These are phyloP conservation scores for Rotaria sp. DNA, from an alignment of 2,888 invertebrate species.

Conservation along the genomic window DNA sequence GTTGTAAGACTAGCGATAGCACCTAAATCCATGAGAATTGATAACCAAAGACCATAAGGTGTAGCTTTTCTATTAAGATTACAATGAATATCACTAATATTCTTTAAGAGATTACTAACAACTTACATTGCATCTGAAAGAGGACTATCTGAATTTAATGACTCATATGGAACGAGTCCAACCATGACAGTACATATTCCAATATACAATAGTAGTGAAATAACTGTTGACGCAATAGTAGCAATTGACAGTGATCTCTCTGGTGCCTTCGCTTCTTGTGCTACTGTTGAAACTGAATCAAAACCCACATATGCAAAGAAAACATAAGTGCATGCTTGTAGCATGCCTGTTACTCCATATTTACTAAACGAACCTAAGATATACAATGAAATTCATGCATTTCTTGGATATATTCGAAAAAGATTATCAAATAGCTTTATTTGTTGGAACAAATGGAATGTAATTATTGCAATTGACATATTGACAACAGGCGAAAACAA, in stretches of 20 bases:
- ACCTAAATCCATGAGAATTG: not conserved
- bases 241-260: slow-evolving; percentile 13
- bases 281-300: slow-evolving; percentile 35
- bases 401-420: not conserved
- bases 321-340: not conserved
- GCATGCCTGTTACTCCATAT: slow-evolving; percentile 13
- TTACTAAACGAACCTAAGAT: not conserved
- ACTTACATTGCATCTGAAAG: not conserved
- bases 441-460: not conserved
- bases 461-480: not conserved
- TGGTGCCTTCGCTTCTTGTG: slow-evolving; percentile 31
- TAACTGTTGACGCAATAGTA: slow-evolving; percentile 10
- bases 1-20: slow-evolving; percentile 12
- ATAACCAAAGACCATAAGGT: not conserved
- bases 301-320: slow-evolving; percentile 39
- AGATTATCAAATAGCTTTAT: not conserved
- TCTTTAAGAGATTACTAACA: not conserved
- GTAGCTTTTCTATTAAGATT: not conserved
- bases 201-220: not conserved
- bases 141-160: slow-evolving; percentile 17
- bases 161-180: slow-evolving; percentile 2
- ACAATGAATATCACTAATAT: not conserved
- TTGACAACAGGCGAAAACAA: not conserved
- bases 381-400: not conserved
- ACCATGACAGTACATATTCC: not conserved